Evolutionary conservation across 2,797 vertebrate species (phyloP).

Genomic region (Philypnodon macrostomus): DNA sequence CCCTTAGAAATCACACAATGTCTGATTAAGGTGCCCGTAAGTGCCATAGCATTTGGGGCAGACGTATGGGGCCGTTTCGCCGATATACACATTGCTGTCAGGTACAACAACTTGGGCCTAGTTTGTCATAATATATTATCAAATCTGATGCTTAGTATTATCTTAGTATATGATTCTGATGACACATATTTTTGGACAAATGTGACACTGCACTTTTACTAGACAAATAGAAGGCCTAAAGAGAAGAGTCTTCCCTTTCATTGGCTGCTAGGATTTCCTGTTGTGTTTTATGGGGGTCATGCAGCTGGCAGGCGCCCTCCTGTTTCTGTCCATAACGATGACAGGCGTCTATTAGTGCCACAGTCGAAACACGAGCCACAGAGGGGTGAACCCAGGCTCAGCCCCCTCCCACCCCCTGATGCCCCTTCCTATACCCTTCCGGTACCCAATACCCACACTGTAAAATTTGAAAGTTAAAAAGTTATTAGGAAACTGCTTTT

Average conservation of each 20-base stretch:
- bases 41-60: no score
- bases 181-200: slow-evolving; percentile 3
- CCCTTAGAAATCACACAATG: no score
- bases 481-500: no score
- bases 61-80: no score
- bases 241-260: slow-evolving; percentile 59
- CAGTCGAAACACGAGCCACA: slow-evolving; percentile 73
- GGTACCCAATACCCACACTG: no score
- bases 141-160: no score
- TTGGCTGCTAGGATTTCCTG: slow-evolving; percentile 76
- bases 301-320: slow-evolving; percentile 80
- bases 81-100: no score
- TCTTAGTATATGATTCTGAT: background rate
- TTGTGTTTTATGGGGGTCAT: slow-evolving; percentile 79
- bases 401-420: slow-evolving; percentile 42
- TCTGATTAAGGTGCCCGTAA: no score
- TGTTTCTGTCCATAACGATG: slow-evolving; percentile 79
- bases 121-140: no score
- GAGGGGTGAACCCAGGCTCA: slow-evolving; percentile 66
- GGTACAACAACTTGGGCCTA: no score
- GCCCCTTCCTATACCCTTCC: no score
- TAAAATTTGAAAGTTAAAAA: no score
- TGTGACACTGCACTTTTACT: slow-evolving; percentile 39
- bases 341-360: slow-evolving; percentile 77
- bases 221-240: slow-evolving; percentile 23